phyloP scores from a whole-genome alignment of 2,888 invertebrate genomes.

The Pristionchus mayeri region DNA sequence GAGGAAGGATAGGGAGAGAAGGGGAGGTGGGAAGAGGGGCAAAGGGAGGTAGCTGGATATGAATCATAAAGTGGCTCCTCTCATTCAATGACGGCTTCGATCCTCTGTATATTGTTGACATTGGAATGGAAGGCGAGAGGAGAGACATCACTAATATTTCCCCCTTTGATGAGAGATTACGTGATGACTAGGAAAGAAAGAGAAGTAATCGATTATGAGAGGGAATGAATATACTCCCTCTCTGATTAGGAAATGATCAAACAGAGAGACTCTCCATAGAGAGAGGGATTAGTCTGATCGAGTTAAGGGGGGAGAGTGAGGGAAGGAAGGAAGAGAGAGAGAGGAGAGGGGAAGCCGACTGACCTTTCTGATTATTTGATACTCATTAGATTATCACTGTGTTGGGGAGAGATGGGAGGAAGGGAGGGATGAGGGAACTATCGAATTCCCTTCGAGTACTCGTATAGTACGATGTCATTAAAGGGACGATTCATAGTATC shows the following conservation, averaged over 20 bases:
- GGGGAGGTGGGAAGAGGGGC: slow-evolving; percentile 9
- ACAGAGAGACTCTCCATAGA: slow-evolving; percentile 15
- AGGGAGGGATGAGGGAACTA: not conserved
- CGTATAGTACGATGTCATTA: slow-evolving; percentile 12
- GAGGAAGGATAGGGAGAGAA: not conserved
- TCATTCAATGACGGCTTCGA: not conserved
- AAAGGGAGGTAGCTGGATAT: not conserved
- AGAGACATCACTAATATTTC: slow-evolving; percentile 5
- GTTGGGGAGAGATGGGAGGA: not conserved
- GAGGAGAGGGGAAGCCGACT: slow-evolving; percentile 4
- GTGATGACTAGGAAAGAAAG: slow-evolving; percentile 48
- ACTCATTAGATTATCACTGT: slow-evolving; percentile 15
- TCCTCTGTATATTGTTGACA: slow-evolving; percentile 37
- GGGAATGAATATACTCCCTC: not conserved
- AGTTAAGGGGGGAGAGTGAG: slow-evolving; percentile 15
- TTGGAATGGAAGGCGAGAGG: not conserved
- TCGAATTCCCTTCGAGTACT: not conserved
- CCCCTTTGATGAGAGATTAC: slow-evolving; percentile 44
- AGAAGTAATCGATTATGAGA: not conserved
- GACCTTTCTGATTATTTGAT: slow-evolving; percentile 24
- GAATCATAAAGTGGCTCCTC: not conserved
- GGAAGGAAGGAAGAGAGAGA: not conserved
- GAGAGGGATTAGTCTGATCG: slow-evolving; percentile 15
- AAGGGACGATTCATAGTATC: not conserved
- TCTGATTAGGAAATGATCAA: slow-evolving; percentile 18